These are phyloP conservation scores for Drosophila rellima DNA, from an alignment of 2,888 invertebrate species.

Conservation along the genomic window DNA sequence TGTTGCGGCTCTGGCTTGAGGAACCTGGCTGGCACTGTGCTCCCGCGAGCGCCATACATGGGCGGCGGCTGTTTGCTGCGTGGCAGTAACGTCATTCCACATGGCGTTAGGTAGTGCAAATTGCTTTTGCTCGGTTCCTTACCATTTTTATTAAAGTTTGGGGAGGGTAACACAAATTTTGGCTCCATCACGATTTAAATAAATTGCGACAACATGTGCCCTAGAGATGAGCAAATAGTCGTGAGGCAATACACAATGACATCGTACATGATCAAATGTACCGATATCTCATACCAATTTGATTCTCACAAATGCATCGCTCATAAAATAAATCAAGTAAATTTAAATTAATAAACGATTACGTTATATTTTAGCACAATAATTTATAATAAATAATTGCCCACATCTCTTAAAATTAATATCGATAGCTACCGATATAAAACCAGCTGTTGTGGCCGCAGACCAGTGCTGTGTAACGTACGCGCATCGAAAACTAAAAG, in stretches of 20 bases:
- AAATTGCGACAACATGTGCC: conserved; percentile 39
- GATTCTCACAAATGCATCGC: no score
- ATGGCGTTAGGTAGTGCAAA: conserved; percentile 81
- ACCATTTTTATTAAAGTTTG: conserved; percentile 72
- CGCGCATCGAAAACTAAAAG: conserved; percentile 22
- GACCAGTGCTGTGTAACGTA: conserved; percentile 32
- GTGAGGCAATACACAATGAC: no score
- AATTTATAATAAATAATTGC: no score
- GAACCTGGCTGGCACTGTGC: conserved; percentile 83
- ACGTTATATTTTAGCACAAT: no score
- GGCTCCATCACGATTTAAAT: conserved; percentile 70
- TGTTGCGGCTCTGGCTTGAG: conserved; percentile 45
- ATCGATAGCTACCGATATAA: conserved; percentile 16
- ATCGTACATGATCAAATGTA: no score
- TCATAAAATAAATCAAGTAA: no score
- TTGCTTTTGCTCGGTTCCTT: conserved; percentile 38
- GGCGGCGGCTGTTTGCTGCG: conserved; percentile 84
- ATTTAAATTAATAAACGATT: no score
- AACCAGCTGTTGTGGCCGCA: conserved; percentile 28
- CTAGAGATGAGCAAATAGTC: no score
- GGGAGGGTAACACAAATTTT: conserved; percentile 81
- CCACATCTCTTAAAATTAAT: background rate
- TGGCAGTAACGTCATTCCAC: conserved; percentile 84
- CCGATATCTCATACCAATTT: no score
- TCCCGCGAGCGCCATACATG: conserved; percentile 85